Percentiles rank a stretch among this genome's conserved stretches.
Conservation (phyloP, 1,140 invertebrate species). For the Micrasema minimum region DNA sequence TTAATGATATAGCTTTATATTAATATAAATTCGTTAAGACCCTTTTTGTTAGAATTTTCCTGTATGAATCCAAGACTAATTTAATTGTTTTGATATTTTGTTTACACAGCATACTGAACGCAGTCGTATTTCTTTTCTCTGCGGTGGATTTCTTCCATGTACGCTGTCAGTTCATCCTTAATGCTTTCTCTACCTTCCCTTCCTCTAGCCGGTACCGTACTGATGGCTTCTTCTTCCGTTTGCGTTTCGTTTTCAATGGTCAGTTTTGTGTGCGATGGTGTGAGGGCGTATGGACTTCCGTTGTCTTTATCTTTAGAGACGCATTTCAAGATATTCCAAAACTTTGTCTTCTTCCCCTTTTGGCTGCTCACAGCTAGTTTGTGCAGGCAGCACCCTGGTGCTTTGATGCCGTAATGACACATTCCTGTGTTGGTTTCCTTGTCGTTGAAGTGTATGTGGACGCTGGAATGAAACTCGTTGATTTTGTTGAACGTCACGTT, state of each 20-base stretch:
- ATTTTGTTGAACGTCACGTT: slow-evolving; percentile 45
- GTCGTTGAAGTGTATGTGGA: slow-evolving; percentile 42
- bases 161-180: slow-evolving; percentile 47
- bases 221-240: slow-evolving; percentile 42
- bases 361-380: slow-evolving; percentile 2
- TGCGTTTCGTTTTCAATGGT: slow-evolving; percentile 50
- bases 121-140: slow-evolving; percentile 36
- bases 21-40: too few species aligned
- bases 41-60: too few species aligned
- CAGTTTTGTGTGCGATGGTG: slow-evolving; percentile 23
- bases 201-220: slow-evolving; percentile 23
- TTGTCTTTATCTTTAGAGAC: slow-evolving; percentile 10
- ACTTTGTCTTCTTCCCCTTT: slow-evolving; percentile 1
- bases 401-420: slow-evolving; percentile 4
- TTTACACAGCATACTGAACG: slow-evolving; percentile 30
- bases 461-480: slow-evolving; percentile 24
- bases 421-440: slow-evolving; percentile 43
- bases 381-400: background rate
- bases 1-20: too few species aligned
- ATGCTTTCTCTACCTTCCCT: slow-evolving; percentile 28
- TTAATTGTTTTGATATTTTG: too few species aligned
- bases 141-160: slow-evolving; percentile 50
- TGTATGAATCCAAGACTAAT: too few species aligned
- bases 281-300: slow-evolving; percentile 20
- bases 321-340: slow-evolving; percentile 44